Evolutionary conservation across 64 coral and sea anemone genomes (phyloP).

Genomic region (Stichodactyla helianthus): DNA sequence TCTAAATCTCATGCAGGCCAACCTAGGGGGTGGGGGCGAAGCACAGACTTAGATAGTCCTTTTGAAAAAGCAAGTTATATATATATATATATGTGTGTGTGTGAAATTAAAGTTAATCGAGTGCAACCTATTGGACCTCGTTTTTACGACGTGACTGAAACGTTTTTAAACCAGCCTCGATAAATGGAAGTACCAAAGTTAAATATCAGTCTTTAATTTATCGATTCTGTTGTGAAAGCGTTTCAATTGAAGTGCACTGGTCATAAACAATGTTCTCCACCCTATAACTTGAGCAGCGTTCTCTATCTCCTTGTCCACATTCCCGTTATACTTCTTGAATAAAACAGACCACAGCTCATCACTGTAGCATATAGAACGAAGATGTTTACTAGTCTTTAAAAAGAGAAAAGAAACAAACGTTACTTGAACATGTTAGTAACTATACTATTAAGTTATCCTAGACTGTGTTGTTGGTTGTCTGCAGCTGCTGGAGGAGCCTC

Average conservation of each 20-base stretch:
- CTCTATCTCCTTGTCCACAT: not conserved
- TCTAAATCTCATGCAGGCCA: too few species aligned
- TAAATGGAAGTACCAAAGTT: too few species aligned
- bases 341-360: not conserved
- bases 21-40: too few species aligned
- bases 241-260: not conserved
- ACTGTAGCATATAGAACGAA: not conserved
- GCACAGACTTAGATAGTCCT: too few species aligned
- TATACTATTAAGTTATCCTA: not conserved
- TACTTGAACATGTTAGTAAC: not conserved
- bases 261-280: conserved; percentile 3
- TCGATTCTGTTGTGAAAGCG: not conserved
- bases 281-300: not conserved
- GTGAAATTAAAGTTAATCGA: too few species aligned
- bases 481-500: too few species aligned
- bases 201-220: not conserved
- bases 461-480: too few species aligned
- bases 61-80: too few species aligned
- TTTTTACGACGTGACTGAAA: too few species aligned
- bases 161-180: too few species aligned
- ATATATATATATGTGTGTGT: too few species aligned
- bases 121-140: too few species aligned
- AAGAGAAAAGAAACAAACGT: not conserved
- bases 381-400: not conserved
- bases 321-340: not conserved